phyloP scores from a whole-genome alignment of 2,797 vertebrate genomes.

The Sorex maritimensis region DNA sequence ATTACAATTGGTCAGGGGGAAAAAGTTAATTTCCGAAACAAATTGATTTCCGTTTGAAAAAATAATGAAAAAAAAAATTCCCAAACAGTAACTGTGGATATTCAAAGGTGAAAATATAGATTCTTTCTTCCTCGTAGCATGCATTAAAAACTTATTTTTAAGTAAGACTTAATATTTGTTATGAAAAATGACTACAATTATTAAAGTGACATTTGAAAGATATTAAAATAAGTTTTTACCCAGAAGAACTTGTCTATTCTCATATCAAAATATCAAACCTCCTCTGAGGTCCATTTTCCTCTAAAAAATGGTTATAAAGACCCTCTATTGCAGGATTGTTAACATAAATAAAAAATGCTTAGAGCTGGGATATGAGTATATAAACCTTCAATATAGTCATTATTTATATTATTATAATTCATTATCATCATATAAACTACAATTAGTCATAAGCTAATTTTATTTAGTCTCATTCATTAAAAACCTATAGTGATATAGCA shows the following conservation, averaged over 20 bases:
- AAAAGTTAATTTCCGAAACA: slow-evolving; percentile 52
- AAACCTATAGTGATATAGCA: background rate
- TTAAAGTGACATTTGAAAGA: background rate
- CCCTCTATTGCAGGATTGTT: background rate
- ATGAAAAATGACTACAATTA: slow-evolving; percentile 19
- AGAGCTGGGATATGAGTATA: background rate
- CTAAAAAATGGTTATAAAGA: background rate
- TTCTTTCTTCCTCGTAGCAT: slow-evolving; percentile 5
- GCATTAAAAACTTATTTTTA: slow-evolving; percentile 38
- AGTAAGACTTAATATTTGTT: background rate
- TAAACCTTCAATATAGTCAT: background rate
- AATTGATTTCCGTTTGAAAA: slow-evolving; percentile 48
- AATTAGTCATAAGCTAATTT: slow-evolving; percentile 46
- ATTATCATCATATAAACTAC: background rate
- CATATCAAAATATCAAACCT: background rate
- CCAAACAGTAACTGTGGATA: background rate
- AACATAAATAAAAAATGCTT: slow-evolving; percentile 43
- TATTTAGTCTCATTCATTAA: slow-evolving; percentile 47
- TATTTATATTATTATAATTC: slow-evolving; percentile 22
- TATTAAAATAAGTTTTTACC: no score
- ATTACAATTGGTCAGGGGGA: background rate
- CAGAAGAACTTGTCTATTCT: background rate
- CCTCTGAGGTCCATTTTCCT: background rate
- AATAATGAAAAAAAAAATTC: slow-evolving; percentile 53
- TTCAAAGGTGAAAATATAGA: background rate